These are phyloP conservation scores for Peromyscus eremicus DNA, from an alignment of 2,797 vertebrate genomes.

Conservation along the genomic window DNA sequence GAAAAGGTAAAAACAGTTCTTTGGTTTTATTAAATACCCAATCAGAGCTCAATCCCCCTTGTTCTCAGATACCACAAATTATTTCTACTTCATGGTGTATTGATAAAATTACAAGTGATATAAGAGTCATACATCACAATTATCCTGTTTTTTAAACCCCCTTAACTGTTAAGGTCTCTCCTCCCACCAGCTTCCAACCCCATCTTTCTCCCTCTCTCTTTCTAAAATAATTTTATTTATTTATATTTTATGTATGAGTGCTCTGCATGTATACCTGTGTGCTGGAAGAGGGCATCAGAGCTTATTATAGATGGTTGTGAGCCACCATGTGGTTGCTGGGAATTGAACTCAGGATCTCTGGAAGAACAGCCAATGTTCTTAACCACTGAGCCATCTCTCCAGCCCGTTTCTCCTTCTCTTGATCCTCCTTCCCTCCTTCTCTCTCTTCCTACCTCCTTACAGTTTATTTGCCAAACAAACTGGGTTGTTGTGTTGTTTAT, in stretches of 20 bases:
- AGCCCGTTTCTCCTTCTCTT: not conserved
- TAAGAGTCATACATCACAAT: not conserved
- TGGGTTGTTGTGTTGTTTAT: not conserved
- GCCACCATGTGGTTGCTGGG: no score
- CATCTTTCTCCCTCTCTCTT: not conserved
- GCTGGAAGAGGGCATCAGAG: no score
- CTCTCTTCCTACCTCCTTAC: not conserved
- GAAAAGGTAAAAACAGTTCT: conserved; percentile 1
- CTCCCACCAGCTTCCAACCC: not conserved
- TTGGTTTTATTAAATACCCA: conserved; percentile 40
- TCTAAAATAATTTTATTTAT: no score
- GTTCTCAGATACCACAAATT: not conserved
- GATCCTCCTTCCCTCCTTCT: not conserved
- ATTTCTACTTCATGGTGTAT: conserved; percentile 13
- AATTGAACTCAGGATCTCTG: no score
- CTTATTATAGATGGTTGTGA: no score
- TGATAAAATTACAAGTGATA: not conserved
- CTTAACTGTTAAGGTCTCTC: not conserved
- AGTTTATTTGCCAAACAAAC: not conserved
- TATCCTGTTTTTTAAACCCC: conserved; percentile 17
- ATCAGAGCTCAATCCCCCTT: conserved; percentile 6
- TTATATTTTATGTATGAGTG: no score
- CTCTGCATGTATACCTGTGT: no score
- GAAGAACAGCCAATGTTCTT: no score
- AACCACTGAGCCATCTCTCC: no score